Evolutionary conservation across 2,113 vertebrate genomes (phyloP), one percentile per base, ranked within the genome.

Genomic region (Bungarus multicinctus): DNA sequence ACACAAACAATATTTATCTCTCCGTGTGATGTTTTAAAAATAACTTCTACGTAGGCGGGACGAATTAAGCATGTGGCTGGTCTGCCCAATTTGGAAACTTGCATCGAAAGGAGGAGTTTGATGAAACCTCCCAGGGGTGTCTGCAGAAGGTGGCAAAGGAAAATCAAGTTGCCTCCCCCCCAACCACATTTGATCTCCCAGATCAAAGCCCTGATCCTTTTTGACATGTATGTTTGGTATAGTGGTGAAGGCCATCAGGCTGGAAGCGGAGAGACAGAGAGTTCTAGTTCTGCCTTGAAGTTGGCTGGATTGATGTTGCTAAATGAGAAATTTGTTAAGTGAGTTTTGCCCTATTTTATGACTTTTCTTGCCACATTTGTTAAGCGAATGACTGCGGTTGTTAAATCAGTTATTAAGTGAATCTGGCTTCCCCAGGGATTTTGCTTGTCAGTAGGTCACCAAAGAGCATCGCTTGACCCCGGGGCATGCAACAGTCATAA

Each of bases 1-100:
- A n/a, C 57, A 27, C 30, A 43, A 69, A 47, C 57, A 87, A 92
- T 92, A 53, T 92, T 92, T 92, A 47, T 69, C 91, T 52, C 60
- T 92, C 88, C 39, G 25, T 34, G 22, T 27, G 64, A 25, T 57
- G 50, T 43, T 92, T 89, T 47, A 92, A 89, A 92, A 92, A 89
- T 85, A 89, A 18, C 60, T 47, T 22, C 27, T 27, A 23, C 9
- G 18, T 47, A 52, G 52, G 87, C 50, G 14, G 87, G 45, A n/a
- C 12, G 30, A 89, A 69, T 55, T 89, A 20, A 60, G 88, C 87
- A 74, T 20, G 14, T 2, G 25, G 47, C 9, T 22, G 4, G 39
- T 39, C 34, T 74, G 34, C 87, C 50, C 14, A 8, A n/a, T 81
- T 88, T 30, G 12, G 52, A 89, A 89, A 34, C n/a, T 7, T 43